Base-by-base conservation (phyloP, 2,888 invertebrate species). In the Teleiodes luculella region DNA sequence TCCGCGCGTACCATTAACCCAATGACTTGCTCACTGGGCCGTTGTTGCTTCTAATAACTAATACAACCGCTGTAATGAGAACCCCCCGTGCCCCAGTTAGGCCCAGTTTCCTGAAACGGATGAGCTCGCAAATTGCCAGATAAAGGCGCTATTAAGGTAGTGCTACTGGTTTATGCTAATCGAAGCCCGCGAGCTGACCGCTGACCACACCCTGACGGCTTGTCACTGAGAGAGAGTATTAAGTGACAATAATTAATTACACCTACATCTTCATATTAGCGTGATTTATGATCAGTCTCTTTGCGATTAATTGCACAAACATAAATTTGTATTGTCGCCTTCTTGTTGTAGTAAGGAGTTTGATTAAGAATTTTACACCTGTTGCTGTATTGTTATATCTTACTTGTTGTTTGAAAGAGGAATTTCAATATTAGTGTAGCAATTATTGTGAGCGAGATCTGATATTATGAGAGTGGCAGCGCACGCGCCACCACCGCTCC, bases 1-100 rank as follows among this genome's bases (percentile, higher is more conserved):
- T 77, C 80, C 78, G 78, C 70, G 64, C 76, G 83, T 82, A 70
- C 83, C 67, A 83, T 78, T 86, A 80, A 86, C 85, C 86, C 77
- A 86, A 78, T 86, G 85, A 82, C 84, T 83, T 80, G 84, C 70
- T 78, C 80, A 80, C 74, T 80, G 74, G 74, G 72, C 76, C 79
- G 76, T 76, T 74, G 75, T 70, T 67, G 68, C 67, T 70, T 67
- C 65, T 68, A 66, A 70, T 69, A 72, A 69, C 64, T 69, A 67
- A 67, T 62, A 63, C 64, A 66, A 61, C 60, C 66, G 68, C 54
- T 62, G 70, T 72, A 72, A 76, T 70, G 56, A 61, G 58, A 70
- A 65, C 68, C 64, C n/a, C 53, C 61, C 52, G 58, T 61, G 63
- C 54, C 49, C 57, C 59, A 59, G 57, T 52, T 54, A 60, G 63